A percentile compares a stretch with the other conserved stretches of the same genome.
phyloP scores from a whole-genome alignment of 2,888 invertebrate species.

The Mycalesis mineus region DNA sequence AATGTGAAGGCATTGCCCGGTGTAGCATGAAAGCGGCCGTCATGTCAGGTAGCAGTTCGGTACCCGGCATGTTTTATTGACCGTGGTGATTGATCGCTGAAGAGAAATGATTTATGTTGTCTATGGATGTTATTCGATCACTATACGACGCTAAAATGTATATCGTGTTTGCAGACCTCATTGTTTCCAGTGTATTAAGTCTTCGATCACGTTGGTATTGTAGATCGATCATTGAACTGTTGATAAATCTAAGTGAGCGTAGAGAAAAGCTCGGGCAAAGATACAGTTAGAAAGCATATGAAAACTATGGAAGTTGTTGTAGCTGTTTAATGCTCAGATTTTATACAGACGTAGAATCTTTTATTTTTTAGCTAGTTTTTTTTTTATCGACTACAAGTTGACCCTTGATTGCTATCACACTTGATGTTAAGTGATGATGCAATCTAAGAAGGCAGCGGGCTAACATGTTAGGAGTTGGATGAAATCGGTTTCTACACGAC shows the following conservation, averaged over 20 bases:
- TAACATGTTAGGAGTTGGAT: too few species aligned
- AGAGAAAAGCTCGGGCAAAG: neutral
- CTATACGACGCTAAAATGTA: constrained; percentile 22
- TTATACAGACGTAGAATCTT: too few species aligned
- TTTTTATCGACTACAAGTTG: too few species aligned
- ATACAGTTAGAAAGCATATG: too few species aligned
- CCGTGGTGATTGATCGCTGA: constrained; percentile 35
- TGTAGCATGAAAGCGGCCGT: constrained; percentile 40
- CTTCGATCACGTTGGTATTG: constrained; percentile 5
- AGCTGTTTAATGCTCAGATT: too few species aligned
- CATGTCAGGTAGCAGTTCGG: constrained; percentile 37
- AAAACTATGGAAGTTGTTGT: too few species aligned
- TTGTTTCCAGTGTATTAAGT: constrained; percentile 7
- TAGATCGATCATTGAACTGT: neutral
- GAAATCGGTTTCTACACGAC: too few species aligned
- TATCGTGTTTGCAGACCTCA: constrained; percentile 18
- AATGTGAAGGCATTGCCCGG: constrained; percentile 22
- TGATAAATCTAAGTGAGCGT: neutral
- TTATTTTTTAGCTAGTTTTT: too few species aligned
- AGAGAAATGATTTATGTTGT: constrained; percentile 31
- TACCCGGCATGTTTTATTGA: constrained; percentile 35
- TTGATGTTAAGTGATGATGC: too few species aligned
- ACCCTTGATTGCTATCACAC: too few species aligned
- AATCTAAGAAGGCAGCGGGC: too few species aligned
- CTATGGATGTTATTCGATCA: constrained; percentile 23